These are phyloP conservation scores for Epirrhoe tristata DNA, from an alignment of 2,888 invertebrate genomes.

Conservation along the genomic window DNA sequence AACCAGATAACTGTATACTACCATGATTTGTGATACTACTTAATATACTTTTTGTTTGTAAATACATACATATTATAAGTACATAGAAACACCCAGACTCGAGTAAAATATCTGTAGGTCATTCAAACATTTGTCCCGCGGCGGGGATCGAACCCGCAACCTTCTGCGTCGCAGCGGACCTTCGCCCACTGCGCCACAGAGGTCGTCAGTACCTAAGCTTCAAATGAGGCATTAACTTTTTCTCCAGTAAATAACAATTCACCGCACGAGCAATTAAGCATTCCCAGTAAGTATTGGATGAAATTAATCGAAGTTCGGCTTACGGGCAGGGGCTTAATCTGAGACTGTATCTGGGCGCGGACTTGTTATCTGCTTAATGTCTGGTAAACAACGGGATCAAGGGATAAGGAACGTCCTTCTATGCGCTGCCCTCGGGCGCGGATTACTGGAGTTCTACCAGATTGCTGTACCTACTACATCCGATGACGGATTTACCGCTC, in stretches of 20 bases:
- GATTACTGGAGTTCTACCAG: constrained; percentile 77
- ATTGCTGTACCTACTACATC: constrained; percentile 70
- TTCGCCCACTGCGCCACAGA: too few relatives aligned
- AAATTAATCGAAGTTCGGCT: constrained; percentile 85
- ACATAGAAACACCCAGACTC: too few relatives aligned
- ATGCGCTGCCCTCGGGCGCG: constrained; percentile 80
- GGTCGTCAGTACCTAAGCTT: too few relatives aligned
- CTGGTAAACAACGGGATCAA: constrained; percentile 86
- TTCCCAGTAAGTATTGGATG: constrained; percentile 81
- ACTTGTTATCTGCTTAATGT: constrained; percentile 86
- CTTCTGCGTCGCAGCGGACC: too few relatives aligned
- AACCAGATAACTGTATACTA: too few relatives aligned
- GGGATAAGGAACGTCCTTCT: constrained; percentile 84
- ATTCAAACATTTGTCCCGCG: too few relatives aligned
- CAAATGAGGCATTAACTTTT: constrained; percentile 40
- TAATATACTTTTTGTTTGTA: too few relatives aligned
- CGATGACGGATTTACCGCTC: constrained; percentile 53
- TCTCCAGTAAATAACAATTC: constrained; percentile 60
- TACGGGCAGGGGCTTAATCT: constrained; percentile 82
- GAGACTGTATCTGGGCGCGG: constrained; percentile 82
- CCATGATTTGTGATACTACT: too few relatives aligned
- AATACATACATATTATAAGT: too few relatives aligned
- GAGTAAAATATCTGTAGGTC: too few relatives aligned
- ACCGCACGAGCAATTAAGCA: constrained; percentile 66
- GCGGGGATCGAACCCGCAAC: too few relatives aligned